Percentiles rank a stretch among this genome's conserved stretches.
Conservation (phyloP, 2,888 invertebrate species). For the Rhogogaster chlorosoma region DNA sequence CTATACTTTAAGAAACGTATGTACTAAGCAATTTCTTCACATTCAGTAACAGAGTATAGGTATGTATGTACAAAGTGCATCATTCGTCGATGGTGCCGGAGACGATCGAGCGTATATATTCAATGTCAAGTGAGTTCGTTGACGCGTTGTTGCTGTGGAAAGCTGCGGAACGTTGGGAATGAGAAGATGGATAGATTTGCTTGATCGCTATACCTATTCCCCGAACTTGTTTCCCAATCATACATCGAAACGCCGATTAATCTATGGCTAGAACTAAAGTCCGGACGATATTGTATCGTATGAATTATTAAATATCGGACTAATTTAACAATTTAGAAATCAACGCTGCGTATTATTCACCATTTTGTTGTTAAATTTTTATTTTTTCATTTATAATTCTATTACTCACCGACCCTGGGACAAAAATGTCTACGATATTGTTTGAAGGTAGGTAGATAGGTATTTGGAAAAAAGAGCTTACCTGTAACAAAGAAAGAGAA, state of each 20-base stretch:
- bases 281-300: neutral
- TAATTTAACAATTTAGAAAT: neutral
- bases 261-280: too few species aligned
- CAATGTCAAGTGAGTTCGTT: slow-evolving; percentile 25
- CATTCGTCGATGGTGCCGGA: neutral
- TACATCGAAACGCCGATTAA: too few species aligned
- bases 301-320: neutral
- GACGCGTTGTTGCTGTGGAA: neutral
- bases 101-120: neutral
- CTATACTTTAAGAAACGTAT: neutral
- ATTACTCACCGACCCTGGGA: neutral
- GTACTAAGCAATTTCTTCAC: neutral
- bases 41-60: neutral
- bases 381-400: neutral
- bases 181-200: neutral
- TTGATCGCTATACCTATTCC: neutral
- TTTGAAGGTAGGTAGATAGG: neutral
- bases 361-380: neutral
- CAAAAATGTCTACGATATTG: neutral
- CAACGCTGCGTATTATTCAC: neutral
- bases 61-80: neutral
- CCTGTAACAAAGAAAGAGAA: slow-evolving; percentile 4
- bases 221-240: neutral
- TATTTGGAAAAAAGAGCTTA: neutral
- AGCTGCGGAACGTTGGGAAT: neutral